phyloP scores from a whole-genome alignment of 2,113 vertebrate species.

The Rousettus leschenaultii region DNA sequence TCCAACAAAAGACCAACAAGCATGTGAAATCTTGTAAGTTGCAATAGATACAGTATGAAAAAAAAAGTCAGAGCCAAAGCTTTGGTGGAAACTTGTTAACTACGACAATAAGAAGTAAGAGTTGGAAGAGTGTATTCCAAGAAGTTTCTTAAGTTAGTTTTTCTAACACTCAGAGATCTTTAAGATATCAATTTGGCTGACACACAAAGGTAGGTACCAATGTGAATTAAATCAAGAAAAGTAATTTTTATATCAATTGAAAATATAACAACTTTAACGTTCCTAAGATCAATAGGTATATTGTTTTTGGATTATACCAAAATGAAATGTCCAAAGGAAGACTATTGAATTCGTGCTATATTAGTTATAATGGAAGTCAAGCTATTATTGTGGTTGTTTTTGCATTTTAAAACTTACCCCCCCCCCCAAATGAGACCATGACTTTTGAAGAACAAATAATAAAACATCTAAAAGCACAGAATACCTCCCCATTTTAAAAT shows the following conservation, averaged over 20 bases:
- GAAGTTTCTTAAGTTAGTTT: neutral
- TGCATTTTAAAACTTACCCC: neutral
- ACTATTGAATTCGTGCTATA: neutral
- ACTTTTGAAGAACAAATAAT: slow-evolving; percentile 31
- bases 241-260: neutral
- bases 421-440: neutral
- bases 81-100: neutral
- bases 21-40: neutral
- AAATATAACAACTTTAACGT: neutral
- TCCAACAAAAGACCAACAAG: neutral
- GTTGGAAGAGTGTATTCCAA: neutral
- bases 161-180: neutral
- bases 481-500: neutral
- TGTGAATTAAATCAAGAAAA: neutral
- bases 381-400: neutral
- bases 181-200: neutral
- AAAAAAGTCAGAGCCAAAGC: neutral
- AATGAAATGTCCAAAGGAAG: neutral
- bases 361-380: neutral
- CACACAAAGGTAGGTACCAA: neutral
- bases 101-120: neutral
- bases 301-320: neutral
- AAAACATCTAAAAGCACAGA: neutral
- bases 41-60: neutral
- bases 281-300: neutral